Percentiles rank a stretch among this genome's conserved stretches.
Evolutionary conservation across 2,888 invertebrate species (phyloP).

Genomic region (Deroplatys truncata): DNA sequence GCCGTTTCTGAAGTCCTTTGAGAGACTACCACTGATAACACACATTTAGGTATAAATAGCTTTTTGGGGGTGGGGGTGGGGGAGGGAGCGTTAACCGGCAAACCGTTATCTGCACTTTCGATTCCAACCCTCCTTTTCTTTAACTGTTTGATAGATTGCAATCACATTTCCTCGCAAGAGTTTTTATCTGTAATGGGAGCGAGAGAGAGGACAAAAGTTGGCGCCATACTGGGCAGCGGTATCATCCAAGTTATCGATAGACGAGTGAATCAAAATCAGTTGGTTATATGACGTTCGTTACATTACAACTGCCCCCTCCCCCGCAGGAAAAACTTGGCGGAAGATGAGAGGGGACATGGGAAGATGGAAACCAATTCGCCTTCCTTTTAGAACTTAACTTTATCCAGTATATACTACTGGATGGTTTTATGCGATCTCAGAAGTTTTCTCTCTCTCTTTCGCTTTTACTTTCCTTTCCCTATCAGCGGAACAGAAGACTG

Average conservation of each 20-base stretch:
- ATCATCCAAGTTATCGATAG: slow-evolving; percentile 17
- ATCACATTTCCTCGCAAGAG: slow-evolving; percentile 1
- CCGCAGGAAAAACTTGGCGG: not conserved
- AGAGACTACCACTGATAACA: not conserved
- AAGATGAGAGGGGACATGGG: not conserved
- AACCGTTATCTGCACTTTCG: not conserved
- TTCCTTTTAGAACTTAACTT: slow-evolving; percentile 11
- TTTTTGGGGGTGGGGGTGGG: not conserved
- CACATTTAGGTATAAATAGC: not conserved
- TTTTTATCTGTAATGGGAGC: slow-evolving; percentile 13
- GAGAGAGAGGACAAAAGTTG: slow-evolving; percentile 7
- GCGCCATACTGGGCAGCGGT: slow-evolving; percentile 10
- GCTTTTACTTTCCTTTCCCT: not conserved
- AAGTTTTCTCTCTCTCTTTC: not conserved
- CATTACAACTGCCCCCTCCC: not conserved
- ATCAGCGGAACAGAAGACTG: not conserved
- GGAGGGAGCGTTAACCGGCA: not conserved
- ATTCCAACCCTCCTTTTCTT: not conserved
- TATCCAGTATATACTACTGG: slow-evolving; percentile 4
- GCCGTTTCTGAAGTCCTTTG: not conserved
- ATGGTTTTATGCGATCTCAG: slow-evolving; percentile 5
- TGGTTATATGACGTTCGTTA: slow-evolving; percentile 17
- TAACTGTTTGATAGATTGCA: slow-evolving; percentile 1
- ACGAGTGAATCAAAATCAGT: slow-evolving; percentile 16
- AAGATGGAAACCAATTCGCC: not conserved